These are phyloP conservation scores for Leucophenga montana DNA, from an alignment of 2,888 invertebrate species.

Conservation along the genomic window DNA sequence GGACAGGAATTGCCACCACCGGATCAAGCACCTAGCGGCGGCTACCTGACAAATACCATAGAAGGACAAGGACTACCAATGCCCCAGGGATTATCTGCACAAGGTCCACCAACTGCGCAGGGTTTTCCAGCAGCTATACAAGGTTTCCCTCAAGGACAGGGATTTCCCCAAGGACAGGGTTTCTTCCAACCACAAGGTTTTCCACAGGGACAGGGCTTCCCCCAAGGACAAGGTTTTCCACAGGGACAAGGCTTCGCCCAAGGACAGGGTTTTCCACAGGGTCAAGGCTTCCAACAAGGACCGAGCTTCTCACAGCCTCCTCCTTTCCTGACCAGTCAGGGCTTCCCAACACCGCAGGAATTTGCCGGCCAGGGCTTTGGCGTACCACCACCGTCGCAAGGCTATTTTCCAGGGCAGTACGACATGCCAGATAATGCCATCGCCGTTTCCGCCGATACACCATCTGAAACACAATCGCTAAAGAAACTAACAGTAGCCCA, in stretches of 20 bases:
- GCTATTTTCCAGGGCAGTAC: slow-evolving; percentile 14
- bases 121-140: slow-evolving; percentile 2
- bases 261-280: slow-evolving; percentile 21
- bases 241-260: neutral
- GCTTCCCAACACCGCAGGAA: neutral
- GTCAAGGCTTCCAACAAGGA: neutral
- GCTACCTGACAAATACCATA: neutral
- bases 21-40: neutral
- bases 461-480: neutral
- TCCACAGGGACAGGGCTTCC: slow-evolving; percentile 15
- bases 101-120: slow-evolving; percentile 1
- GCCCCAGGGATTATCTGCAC: neutral
- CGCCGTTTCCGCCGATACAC: neutral
- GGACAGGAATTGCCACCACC: slow-evolving; percentile 27
- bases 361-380: slow-evolving; percentile 3
- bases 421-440: neutral
- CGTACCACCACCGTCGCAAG: neutral
- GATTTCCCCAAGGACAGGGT: neutral
- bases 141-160: neutral
- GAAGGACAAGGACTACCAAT: neutral
- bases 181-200: slow-evolving; percentile 8
- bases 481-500: slow-evolving; percentile 11
- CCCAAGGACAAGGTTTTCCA: slow-evolving; percentile 12
- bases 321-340: neutral
- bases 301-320: neutral